phyloP scores from a whole-genome alignment of 2,888 invertebrate species.

The Coremacera marginata region DNA sequence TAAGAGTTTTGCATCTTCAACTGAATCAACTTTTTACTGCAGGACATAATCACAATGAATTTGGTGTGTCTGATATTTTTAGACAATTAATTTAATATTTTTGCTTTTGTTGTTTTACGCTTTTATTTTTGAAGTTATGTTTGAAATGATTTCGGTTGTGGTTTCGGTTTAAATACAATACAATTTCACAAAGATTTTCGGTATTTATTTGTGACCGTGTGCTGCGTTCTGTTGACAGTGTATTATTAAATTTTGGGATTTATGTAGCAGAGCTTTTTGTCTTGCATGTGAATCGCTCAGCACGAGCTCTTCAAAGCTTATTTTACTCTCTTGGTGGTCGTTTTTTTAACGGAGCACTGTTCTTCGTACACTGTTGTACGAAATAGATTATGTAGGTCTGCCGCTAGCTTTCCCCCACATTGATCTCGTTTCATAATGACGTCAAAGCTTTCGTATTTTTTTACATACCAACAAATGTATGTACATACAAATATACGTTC shows the following conservation, averaged over 20 bases:
- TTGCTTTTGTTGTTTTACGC: neutral
- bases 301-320: neutral
- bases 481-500: no score
- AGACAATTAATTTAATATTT: neutral
- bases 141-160: neutral
- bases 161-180: neutral
- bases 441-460: neutral
- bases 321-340: neutral
- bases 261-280: slow-evolving; percentile 19
- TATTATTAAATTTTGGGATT: slow-evolving; percentile 19
- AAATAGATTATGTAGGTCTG: no score
- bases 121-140: neutral
- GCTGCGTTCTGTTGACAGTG: slow-evolving; percentile 22
- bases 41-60: no score
- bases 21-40: no score
- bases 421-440: slow-evolving; percentile 12
- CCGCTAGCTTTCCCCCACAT: no score
- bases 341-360: no score
- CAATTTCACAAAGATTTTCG: neutral
- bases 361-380: no score
- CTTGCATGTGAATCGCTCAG: neutral
- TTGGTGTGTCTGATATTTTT: neutral
- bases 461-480: no score
- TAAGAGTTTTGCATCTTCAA: no score
- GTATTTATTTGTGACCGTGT: slow-evolving; percentile 3